Conservation (phyloP, 2,113 vertebrate genomes). For the Sander lucioperca region DNA sequence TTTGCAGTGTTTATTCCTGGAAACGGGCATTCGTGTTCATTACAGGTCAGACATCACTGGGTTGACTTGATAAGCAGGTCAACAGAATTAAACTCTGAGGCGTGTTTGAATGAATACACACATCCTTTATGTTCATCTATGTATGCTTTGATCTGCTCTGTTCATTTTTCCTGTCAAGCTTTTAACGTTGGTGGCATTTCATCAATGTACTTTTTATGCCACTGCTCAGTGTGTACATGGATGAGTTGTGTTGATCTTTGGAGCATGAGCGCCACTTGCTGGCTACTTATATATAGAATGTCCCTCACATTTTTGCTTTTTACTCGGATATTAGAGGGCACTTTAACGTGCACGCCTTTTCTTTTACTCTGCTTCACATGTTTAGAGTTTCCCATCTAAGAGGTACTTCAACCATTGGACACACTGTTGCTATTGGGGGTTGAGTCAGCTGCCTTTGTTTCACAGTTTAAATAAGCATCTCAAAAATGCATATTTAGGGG, state of each 20-base stretch:
- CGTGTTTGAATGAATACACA: background rate
- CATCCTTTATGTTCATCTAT: background rate
- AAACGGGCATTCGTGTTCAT: conserved; percentile 10
- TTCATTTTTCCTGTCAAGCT: background rate
- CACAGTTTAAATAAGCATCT: background rate
- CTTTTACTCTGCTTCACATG: background rate
- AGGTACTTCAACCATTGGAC: background rate
- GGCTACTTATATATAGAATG: background rate
- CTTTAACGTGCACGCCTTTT: background rate
- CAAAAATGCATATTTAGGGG: background rate
- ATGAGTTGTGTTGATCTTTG: conserved; percentile 13
- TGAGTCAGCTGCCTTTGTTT: background rate
- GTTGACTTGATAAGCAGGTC: conserved; percentile 49
- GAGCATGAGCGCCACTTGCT: conserved; percentile 48
- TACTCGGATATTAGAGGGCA: background rate
- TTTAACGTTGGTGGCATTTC: background rate
- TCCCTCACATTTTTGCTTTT: background rate
- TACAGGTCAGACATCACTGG: conserved; percentile 25
- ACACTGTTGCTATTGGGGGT: no score
- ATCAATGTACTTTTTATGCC: background rate
- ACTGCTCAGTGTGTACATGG: background rate
- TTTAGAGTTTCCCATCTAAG: background rate
- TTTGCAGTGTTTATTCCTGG: conserved; percentile 29
- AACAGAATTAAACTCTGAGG: conserved; percentile 1
- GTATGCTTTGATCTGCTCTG: background rate